A percentile compares a stretch with the other conserved stretches of the same genome.
These are phyloP conservation scores for Meghimatium bilineatum DNA, from an alignment of 2,888 invertebrate species.

Conservation along the genomic window DNA sequence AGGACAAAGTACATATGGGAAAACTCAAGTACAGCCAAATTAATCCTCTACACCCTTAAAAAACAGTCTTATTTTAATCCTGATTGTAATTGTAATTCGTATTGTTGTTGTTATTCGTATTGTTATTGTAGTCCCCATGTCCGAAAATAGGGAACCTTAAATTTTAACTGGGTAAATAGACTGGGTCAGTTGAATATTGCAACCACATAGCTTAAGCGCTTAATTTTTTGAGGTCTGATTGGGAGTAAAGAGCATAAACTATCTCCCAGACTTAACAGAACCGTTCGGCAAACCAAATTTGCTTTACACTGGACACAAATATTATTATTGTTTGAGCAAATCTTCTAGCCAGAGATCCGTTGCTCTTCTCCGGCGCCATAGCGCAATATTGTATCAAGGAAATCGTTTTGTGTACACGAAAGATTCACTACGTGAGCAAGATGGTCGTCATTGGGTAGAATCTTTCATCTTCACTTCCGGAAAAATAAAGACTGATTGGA, in stretches of 20 bases:
- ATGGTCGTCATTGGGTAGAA: slow-evolving; percentile 3
- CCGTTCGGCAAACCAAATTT: slow-evolving; percentile 33
- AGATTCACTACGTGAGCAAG: slow-evolving; percentile 34
- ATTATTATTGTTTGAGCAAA: slow-evolving; percentile 44
- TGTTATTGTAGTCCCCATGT: not conserved
- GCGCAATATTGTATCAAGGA: slow-evolving; percentile 37
- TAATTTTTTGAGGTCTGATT: slow-evolving; percentile 39
- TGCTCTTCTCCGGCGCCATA: not conserved
- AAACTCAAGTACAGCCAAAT: too few species aligned
- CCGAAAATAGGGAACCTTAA: not conserved
- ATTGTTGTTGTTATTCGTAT: not conserved
- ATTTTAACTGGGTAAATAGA: not conserved
- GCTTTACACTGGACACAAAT: slow-evolving; percentile 34
- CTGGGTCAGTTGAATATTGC: not conserved
- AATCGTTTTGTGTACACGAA: slow-evolving; percentile 38
- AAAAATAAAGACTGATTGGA: slow-evolving; percentile 15
- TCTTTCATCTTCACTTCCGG: slow-evolving; percentile 34
- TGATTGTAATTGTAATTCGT: too few species aligned
- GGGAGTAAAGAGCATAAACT: slow-evolving; percentile 37
- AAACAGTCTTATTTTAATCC: too few species aligned
- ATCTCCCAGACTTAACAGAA: slow-evolving; percentile 26
- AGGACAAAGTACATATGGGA: too few species aligned
- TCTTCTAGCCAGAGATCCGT: not conserved
- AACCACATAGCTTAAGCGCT: not conserved
- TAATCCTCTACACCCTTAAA: too few species aligned